Base-by-base conservation (phyloP, 2,113 vertebrate species). In the Daubentonia madagascariensis region DNA sequence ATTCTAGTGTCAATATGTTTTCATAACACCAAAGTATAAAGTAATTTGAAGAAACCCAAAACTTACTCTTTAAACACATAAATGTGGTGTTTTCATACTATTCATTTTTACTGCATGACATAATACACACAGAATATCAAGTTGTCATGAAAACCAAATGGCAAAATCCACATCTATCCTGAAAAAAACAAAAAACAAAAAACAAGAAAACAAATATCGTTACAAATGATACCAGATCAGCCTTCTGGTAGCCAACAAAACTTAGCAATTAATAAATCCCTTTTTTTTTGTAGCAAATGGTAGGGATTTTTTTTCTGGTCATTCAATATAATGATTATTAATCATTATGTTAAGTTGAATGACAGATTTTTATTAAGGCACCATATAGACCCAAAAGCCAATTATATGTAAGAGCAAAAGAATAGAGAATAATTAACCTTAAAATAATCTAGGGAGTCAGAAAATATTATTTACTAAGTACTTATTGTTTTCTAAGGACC, bases 1-100 rank as follows among this genome's bases (percentile, higher is more conserved):
- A 95, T 92, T 97, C 90, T 63, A 92, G 48, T 86, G 89, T 89
- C 92, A 75, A 12, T 93, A 70, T 40, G n/a, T 80, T 92, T 90
- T 96, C 54, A 45, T 89, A 94, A 96, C 32, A 87, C 57, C 70
- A 65, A 89, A 86, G 35, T 37, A 75, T 43, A 97, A 93, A 95
- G 59, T 65, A 35, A 92, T 93, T 80, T 94, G 28, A 37, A 85
- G 50, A 93, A 95, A 92, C 13, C n/a, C 12, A 30, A 96, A 94
- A 96, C 40, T 37, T 54, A 75, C 12, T 68, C 22, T 96, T 87
- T 92, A 85, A 96, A 90, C 43, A 89, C 22, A 40, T 37, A 80
- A 86, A 61, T 25, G 2, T 84, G 52, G 13, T 75, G 25, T 32
- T 89, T 92, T 81, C 13, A n/a, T 85, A 70, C 40, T 61, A 52